Percentiles rank a stretch among this genome's conserved stretches.
phyloP scores from a whole-genome alignment of 1,140 invertebrate genomes.

The Drosophila tani region DNA sequence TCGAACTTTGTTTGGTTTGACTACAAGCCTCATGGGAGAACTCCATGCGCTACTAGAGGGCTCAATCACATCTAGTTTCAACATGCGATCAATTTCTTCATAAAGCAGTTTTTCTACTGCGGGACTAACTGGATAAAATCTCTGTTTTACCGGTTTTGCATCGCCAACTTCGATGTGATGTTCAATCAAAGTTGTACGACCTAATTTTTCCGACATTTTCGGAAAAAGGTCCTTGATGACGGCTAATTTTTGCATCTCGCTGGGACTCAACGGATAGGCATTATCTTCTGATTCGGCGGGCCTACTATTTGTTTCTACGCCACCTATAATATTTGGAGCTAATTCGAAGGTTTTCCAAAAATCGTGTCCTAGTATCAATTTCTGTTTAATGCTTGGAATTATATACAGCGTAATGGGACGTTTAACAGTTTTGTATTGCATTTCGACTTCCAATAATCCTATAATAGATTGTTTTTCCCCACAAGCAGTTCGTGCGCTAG shows the following conservation, averaged over 20 bases:
- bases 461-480: background rate
- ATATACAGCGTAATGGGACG: slow-evolving; percentile 5
- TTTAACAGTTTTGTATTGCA: background rate
- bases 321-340: too few relatives aligned
- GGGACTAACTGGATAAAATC: background rate
- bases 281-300: too few relatives aligned
- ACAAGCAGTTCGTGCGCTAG: background rate
- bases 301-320: too few relatives aligned
- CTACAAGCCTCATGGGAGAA: background rate
- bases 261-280: background rate
- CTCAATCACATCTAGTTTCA: background rate
- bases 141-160: background rate
- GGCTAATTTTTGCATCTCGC: background rate
- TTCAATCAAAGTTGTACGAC: background rate
- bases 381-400: slow-evolving; percentile 6
- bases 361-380: too few relatives aligned
- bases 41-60: background rate
- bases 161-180: background rate
- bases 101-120: background rate
- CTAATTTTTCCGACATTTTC: too few relatives aligned
- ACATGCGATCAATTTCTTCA: slow-evolving; percentile 7
- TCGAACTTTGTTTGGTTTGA: background rate
- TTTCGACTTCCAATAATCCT: background rate
- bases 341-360: too few relatives aligned
- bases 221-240: background rate